phyloP scores from a whole-genome alignment of 2,113 vertebrate species.

The Oriolus oriolus region DNA sequence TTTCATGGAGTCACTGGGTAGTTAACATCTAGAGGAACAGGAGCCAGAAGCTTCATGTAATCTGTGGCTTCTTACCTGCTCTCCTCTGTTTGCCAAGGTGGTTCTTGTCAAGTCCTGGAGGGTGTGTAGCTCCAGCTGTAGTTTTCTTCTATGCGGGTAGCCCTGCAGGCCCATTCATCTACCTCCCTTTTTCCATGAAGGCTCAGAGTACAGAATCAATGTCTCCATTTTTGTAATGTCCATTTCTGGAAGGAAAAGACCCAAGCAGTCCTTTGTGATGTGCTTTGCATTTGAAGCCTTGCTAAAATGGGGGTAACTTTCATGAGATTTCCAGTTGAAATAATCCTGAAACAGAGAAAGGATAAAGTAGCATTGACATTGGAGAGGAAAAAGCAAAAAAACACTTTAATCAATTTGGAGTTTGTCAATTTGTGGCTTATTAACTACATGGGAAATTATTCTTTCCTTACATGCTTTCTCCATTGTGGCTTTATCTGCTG shows the following conservation, averaged over 20 bases:
- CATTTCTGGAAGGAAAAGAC: slow-evolving; percentile 74
- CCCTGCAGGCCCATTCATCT: neutral
- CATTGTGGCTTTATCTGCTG: neutral
- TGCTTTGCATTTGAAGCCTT: neutral
- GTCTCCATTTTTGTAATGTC: slow-evolving; percentile 76
- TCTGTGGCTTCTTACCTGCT: slow-evolving; percentile 60
- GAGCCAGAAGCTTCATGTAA: neutral
- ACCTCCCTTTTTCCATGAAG: neutral
- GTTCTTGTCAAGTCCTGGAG: slow-evolving; percentile 71
- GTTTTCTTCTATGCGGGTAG: neutral
- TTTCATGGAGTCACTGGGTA: neutral
- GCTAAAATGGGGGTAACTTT: slow-evolving; percentile 59
- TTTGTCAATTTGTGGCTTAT: neutral
- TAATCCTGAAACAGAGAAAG: slow-evolving; percentile 70
- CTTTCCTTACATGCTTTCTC: neutral
- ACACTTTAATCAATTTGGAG: neutral
- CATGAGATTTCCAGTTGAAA: slow-evolving; percentile 77
- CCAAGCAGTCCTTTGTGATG: neutral
- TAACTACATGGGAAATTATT: neutral
- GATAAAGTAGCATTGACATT: neutral
- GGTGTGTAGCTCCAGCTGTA: slow-evolving; percentile 47
- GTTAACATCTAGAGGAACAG: neutral
- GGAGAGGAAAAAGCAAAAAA: neutral
- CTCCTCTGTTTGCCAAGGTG: slow-evolving; percentile 61
- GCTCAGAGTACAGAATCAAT: slow-evolving; percentile 76